These are phyloP conservation scores for Macaria notata DNA, from an alignment of 2,888 invertebrate species.

Conservation along the genomic window DNA sequence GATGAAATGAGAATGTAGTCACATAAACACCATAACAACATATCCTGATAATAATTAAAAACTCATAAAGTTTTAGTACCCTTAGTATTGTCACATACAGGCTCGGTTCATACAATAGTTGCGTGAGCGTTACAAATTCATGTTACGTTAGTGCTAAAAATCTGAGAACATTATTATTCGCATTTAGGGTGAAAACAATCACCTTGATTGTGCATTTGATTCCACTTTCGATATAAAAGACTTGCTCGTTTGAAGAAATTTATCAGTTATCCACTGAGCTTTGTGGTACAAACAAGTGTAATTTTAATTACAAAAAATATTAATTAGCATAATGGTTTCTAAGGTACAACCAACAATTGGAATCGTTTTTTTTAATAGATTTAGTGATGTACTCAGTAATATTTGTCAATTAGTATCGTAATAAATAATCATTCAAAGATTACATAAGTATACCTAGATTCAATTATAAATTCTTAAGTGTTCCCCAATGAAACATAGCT, in stretches of 20 bases:
- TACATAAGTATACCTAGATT: too few species aligned
- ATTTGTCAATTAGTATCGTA: too few species aligned
- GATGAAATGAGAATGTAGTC: too few species aligned
- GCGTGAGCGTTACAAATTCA: slow-evolving; percentile 14
- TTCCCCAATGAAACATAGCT: too few species aligned
- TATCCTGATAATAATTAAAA: neutral
- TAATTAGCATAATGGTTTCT: slow-evolving; percentile 31
- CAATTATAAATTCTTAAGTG: too few species aligned
- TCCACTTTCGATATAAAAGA: slow-evolving; percentile 37
- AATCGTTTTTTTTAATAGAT: too few species aligned
- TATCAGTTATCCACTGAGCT: slow-evolving; percentile 37
- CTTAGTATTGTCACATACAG: slow-evolving; percentile 2
- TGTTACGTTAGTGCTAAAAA: slow-evolving; percentile 14
- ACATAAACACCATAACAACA: too few species aligned
- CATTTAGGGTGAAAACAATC: slow-evolving; percentile 29
- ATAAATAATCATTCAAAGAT: too few species aligned
- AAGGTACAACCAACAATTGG: slow-evolving; percentile 29
- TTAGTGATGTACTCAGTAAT: too few species aligned
- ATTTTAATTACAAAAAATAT: neutral
- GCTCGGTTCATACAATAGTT: slow-evolving; percentile 9
- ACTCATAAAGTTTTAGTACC: neutral
- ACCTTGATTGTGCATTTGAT: slow-evolving; percentile 37
- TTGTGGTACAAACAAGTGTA: slow-evolving; percentile 18
- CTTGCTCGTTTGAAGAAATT: slow-evolving; percentile 24
- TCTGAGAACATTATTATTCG: slow-evolving; percentile 13